A percentile compares a stretch with the other conserved stretches of the same genome.
These are phyloP conservation scores for Mesocentrotus franciscanus DNA, from an alignment of 53 echinoderm and acorn worm species.

Conservation along the genomic window DNA sequence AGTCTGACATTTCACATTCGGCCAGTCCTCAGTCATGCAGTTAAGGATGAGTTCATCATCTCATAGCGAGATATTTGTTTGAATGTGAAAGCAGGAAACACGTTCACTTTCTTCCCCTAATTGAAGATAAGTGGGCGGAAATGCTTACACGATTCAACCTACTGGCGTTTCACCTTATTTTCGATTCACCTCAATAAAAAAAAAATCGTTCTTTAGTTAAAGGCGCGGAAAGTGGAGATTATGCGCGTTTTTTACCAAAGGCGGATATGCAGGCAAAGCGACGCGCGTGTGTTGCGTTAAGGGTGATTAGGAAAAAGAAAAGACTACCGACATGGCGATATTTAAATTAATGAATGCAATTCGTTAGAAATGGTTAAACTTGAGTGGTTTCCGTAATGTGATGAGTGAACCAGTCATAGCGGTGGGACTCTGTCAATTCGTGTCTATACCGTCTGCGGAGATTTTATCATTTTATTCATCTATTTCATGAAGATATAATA, in stretches of 20 bases:
- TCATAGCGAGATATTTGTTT: slow-evolving; percentile 30
- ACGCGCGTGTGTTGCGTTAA: slow-evolving; percentile 60
- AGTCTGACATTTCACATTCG: slow-evolving; percentile 34
- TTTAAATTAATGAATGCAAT: slow-evolving; percentile 63
- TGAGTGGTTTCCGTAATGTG: slow-evolving; percentile 59
- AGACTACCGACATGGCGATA: slow-evolving; percentile 45
- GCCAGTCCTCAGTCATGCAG: neutral
- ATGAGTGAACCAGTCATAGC: slow-evolving; percentile 17
- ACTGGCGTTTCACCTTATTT: slow-evolving; percentile 48
- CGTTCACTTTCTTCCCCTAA: slow-evolving; percentile 33
- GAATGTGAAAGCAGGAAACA: slow-evolving; percentile 55
- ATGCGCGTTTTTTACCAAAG: slow-evolving; percentile 40
- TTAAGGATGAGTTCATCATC: slow-evolving; percentile 36
- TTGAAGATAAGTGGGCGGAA: slow-evolving; percentile 58
- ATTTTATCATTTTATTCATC: slow-evolving; percentile 41
- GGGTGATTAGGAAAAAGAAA: slow-evolving; percentile 52
- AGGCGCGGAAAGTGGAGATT: neutral
- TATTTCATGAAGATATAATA: neutral
- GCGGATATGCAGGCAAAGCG: slow-evolving; percentile 36
- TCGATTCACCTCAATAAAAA: slow-evolving; percentile 41
- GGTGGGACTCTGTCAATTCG: slow-evolving; percentile 37
- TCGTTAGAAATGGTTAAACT: slow-evolving; percentile 54
- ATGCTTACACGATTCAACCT: slow-evolving; percentile 53
- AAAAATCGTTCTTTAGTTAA: slow-evolving; percentile 25
- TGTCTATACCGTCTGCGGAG: neutral